Evolutionary conservation across 2,113 vertebrate genomes (phyloP), one percentile per base, ranked within the genome.

Genomic region (Dendrocopos noguchii): DNA sequence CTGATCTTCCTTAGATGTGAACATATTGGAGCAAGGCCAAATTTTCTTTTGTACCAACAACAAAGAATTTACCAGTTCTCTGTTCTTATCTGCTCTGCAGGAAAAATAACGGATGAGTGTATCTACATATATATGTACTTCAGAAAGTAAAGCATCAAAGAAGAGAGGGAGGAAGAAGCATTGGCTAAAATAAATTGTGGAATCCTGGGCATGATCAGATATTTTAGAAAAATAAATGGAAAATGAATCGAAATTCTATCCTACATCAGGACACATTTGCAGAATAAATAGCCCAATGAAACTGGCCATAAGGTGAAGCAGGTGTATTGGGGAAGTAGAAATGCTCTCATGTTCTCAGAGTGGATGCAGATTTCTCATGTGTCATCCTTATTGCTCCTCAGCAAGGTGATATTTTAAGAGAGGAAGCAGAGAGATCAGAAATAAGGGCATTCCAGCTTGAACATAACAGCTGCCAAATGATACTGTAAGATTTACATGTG

Each of bases 401-500:
- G 33, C 47, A 88, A 73, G 74, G 46, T 90, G 47, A 24, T 80
- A 70, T 34, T 73, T 81, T 68, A 73, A 66, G 24, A 33, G 52
- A 80, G 27, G 71, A 84, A 75, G 44, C 36, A 90, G 53, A 81
- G 82, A 91, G 73, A 94, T 91, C 87, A 87, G 76, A 96, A 97
- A 95, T 95, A 88, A 96, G 24, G 96, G 74, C 50, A 73, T 90
- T 87, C 31, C 46, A 63, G n/a, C 70, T 94, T 91, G 74, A 81
- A 76, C 33, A 17, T 83, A 95, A 93, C 64, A 93, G 84, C 81
- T 93, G 71, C 88, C 93, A 95, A 96, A 88, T 80, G 72, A 90
- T 71, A 81, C 8, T 24, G 42, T 85, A 90, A 96, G 88, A 97
- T 96, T 96, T 97, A 96, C 72, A 77, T 57, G 80, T 67, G 55